Base-by-base conservation (phyloP, 1,140 invertebrate genomes). In the Panagrolaimus sp. region DNA sequence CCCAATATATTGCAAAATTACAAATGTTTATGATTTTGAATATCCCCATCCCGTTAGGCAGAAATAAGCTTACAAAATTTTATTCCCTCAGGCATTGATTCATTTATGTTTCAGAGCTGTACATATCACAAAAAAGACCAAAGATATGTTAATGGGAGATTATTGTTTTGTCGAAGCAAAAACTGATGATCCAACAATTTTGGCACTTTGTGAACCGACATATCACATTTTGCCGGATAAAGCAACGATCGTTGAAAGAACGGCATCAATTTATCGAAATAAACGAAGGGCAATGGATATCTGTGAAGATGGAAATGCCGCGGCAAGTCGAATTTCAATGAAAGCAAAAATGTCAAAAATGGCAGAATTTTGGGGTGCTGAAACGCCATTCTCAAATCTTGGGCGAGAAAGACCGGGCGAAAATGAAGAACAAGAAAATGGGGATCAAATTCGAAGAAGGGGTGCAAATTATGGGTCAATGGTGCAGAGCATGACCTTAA, bases 41-140 rank as follows among this genome's bases (percentile, higher is more conserved):
- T n/a, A n/a, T n/a, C n/a, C n/a, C n/a, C n/a, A n/a, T n/a, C n/a
- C n/a, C n/a, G n/a, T n/a, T n/a, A n/a, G n/a, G n/a, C n/a, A n/a
- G n/a, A n/a, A n/a, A n/a, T n/a, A n/a, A n/a, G n/a, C n/a, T n/a
- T n/a, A n/a, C n/a, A n/a, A n/a, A n/a, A n/a, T n/a, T n/a, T n/a
- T n/a, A n/a, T n/a, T n/a, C n/a, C n/a, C n/a, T n/a, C n/a, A n/a
- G n/a, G n/a, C n/a, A n/a, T n/a, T n/a, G n/a, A n/a, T n/a, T n/a
- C n/a, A n/a, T n/a, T n/a, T n/a, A n/a, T n/a, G n/a, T 68, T 65
- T 77, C 79, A 90, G 89, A 38, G 89, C 90, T 81, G 89, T 93
- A 14, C 92, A 94, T 79, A 88, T 93, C 9, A 92, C 91, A 0
- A 88, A 90, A 76, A 87, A 89, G 80, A 93, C 91, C 0, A 85